Evolutionary conservation across 2,888 invertebrate species (phyloP).

Genomic region (Tenodera sinensis): DNA sequence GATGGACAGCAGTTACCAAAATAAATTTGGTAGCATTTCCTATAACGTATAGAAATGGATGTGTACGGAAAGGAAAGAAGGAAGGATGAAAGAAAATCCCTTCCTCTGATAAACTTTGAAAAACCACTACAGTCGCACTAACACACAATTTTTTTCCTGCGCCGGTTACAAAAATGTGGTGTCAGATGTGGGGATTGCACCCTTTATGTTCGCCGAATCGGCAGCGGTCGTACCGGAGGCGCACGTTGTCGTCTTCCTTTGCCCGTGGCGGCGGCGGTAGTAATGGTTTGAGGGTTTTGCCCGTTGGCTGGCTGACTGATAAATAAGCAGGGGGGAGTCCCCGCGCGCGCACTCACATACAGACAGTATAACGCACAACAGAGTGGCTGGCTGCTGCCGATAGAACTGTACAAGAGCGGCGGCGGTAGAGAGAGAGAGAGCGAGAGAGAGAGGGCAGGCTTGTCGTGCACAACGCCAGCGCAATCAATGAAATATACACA

Average conservation of each 20-base stretch:
- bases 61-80: neutral
- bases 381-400: neutral
- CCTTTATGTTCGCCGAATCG: neutral
- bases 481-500: constrained; percentile 33
- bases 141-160: neutral
- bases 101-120: neutral
- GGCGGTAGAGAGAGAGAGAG: neutral
- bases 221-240: neutral
- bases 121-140: neutral
- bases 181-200: neutral
- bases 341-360: neutral
- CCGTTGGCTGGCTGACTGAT: neutral
- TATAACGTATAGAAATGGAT: neutral
- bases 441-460: neutral
- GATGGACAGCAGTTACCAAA: neutral
- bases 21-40: neutral
- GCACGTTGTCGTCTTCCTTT: neutral
- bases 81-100: neutral
- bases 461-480: constrained; percentile 30
- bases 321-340: neutral
- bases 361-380: neutral
- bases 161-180: neutral
- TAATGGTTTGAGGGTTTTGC: neutral
- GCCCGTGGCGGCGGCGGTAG: neutral
- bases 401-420: neutral